Evolutionary conservation across 2,888 invertebrate genomes (phyloP), one percentile per base, ranked within the genome.

Genomic region (Stegophylla sp.): DNA sequence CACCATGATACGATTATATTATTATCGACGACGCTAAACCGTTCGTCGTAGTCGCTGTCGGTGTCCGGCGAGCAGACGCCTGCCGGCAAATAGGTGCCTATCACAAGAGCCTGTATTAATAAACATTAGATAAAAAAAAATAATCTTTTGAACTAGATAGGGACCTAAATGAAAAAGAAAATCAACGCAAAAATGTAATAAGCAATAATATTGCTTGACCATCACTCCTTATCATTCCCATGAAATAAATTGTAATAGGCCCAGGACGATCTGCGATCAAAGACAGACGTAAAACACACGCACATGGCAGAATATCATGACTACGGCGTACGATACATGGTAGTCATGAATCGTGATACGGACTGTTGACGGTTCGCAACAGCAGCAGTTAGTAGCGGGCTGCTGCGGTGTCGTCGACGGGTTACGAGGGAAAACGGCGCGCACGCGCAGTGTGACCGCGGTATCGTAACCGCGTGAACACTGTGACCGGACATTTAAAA

Each of bases 361-460:
- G 3, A 56, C 56, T 23, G 12, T 61, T 17, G 28, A 4, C 67
- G 26, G 7, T 67, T 43, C 2, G 0, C 20, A 1, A 45, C 66
- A 45, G 73, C 61, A 3, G 43, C 43, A 15, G 56, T 34, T 53
- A n/a, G n/a, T n/a, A n/a, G n/a, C n/a, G n/a, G n/a, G n/a, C n/a
- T n/a, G n/a, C n/a, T n/a, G n/a, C n/a, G n/a, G n/a, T n/a, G n/a
- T n/a, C n/a, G n/a, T n/a, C n/a, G 34, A 28, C 9, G 15, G 23
- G 28, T 59, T 59, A 59, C 67, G 79, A 71, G 79, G 61, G 71
- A 79, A 79, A 71, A 79, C 51, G n/a, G 51, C 41, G 48, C 69
- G 48, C n/a, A n/a, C 77, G 56, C 48, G 17, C 79, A 79, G 79
- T 79, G 79, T 63, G 34, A 20, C 79, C 69, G 41, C 12, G 17